Base-by-base conservation (phyloP, 2,113 vertebrate species). In the Turnix velox region DNA sequence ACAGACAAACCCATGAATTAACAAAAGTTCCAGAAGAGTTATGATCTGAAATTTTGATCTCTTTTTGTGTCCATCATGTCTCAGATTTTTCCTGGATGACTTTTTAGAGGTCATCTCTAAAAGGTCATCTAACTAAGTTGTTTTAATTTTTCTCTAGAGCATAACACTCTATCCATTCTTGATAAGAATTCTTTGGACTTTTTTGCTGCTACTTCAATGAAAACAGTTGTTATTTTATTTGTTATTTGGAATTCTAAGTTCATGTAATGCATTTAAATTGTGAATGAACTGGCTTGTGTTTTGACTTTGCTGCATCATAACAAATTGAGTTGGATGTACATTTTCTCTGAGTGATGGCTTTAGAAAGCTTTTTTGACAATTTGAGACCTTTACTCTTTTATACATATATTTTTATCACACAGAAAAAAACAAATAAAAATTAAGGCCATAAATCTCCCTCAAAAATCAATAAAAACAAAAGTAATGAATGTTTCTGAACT, bases 401-500 rank as follows among this genome's bases (percentile, higher is more conserved):
- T 67, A 39, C 18, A 20, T 67, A 68, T 3, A 68, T 18, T 23
- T 92, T 62, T 46, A 19, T 87, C 62, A 76, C 14, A 71, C n/a
- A 31, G 66, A 0, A 7, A 49, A 30, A 78, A 43, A 14, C 23
- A 10, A 15, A 5, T 6, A 11, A 17, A 45, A 28, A 81, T 3
- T 10, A 62, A 86, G 14, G 54, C 80, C 76, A 80, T 83, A 63
- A 85, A 87, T 90, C 43, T 95, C 22, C 75, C 16, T 88, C 61
- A 88, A 58, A 95, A 91, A 94, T 90, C 84, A 95, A 84, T 92
- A 63, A 95, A 83, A 92, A 6, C 12, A 89, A 73, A 94, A 87
- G 1, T 27, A 96, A 73, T 77, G 55, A 90, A 94, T 65, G 6
- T 75, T 80, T 93, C 68, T 73, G 42, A 33, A 49, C 49, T 18